Conservation (phyloP, 2,888 invertebrate genomes). For the Diogma glabrata region DNA sequence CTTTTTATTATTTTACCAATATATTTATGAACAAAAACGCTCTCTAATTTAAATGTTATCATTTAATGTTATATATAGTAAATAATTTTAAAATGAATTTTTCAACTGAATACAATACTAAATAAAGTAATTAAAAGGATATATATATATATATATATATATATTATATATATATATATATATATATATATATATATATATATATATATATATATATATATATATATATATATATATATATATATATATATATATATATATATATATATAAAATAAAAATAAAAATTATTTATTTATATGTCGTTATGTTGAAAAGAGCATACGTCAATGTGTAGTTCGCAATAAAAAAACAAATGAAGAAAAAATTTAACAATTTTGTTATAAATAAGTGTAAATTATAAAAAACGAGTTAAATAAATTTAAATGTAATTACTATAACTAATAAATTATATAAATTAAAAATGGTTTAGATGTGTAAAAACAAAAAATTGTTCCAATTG, state of each 20-base stretch:
- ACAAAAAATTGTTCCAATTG: too few relatives aligned
- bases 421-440: slow-evolving; percentile 6
- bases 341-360: slow-evolving; percentile 13
- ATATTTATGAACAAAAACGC: too few relatives aligned
- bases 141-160: too few relatives aligned
- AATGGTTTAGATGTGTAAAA: too few relatives aligned
- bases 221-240: neutral
- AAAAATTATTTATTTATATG: slow-evolving; percentile 1
- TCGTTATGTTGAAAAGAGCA: slow-evolving; percentile 6
- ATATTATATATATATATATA: slow-evolving; percentile 4
- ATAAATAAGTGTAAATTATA: neutral
- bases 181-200: slow-evolving; percentile 1
- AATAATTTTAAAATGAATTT: too few relatives aligned
- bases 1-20: too few relatives aligned
- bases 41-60: too few relatives aligned
- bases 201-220: neutral
- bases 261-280: neutral
- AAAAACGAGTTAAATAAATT: neutral
- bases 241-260: slow-evolving; percentile 1
- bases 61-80: too few relatives aligned
- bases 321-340: slow-evolving; percentile 22
- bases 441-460: neutral
- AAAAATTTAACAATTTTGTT: neutral
- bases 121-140: too few relatives aligned
- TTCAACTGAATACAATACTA: too few relatives aligned